Conservation (phyloP, 2,113 vertebrate genomes). For the Melanerpes formicivorus region DNA sequence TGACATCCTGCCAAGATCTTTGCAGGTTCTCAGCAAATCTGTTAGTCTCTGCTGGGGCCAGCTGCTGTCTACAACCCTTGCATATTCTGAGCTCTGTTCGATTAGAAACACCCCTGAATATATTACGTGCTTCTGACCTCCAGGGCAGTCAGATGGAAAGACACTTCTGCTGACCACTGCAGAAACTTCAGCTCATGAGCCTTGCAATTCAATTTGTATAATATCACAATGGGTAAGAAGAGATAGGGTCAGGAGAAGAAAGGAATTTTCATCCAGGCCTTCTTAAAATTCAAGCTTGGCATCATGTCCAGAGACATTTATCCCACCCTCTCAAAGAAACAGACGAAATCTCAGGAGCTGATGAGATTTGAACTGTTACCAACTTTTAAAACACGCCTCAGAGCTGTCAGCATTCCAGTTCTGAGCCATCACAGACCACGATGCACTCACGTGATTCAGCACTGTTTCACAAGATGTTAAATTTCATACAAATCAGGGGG, state of each 20-base stretch:
- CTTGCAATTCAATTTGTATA: conserved; percentile 40
- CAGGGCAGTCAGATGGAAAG: conserved; percentile 44
- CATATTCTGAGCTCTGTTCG: conserved; percentile 8
- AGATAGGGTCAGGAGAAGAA: conserved; percentile 7
- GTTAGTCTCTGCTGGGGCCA: conserved; percentile 61
- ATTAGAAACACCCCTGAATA: conserved; percentile 61
- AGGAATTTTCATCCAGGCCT: not conserved
- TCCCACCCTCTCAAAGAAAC: conserved; percentile 34
- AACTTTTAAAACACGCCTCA: conserved; percentile 12
- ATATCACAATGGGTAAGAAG: conserved; percentile 8
- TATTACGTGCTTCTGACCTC: conserved; percentile 35
- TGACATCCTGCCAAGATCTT: conserved; percentile 64
- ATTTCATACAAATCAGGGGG: not conserved
- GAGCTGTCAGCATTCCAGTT: conserved; percentile 32
- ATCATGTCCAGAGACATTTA: conserved; percentile 15
- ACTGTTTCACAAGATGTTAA: not conserved
- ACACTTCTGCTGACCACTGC: conserved; percentile 37
- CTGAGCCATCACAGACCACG: not conserved
- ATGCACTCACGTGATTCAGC: conserved; percentile 8
- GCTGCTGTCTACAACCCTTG: conserved; percentile 64
- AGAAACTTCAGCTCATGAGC: conserved; percentile 16
- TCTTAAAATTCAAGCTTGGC: conserved; percentile 36
- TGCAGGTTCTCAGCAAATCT: conserved; percentile 69
- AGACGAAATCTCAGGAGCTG: conserved; percentile 48
- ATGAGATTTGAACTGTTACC: conserved; percentile 37